Evolutionary conservation across 2,888 invertebrate genomes (phyloP), one percentile per base, ranked within the genome.

Genomic region (Meta bourneti): DNA sequence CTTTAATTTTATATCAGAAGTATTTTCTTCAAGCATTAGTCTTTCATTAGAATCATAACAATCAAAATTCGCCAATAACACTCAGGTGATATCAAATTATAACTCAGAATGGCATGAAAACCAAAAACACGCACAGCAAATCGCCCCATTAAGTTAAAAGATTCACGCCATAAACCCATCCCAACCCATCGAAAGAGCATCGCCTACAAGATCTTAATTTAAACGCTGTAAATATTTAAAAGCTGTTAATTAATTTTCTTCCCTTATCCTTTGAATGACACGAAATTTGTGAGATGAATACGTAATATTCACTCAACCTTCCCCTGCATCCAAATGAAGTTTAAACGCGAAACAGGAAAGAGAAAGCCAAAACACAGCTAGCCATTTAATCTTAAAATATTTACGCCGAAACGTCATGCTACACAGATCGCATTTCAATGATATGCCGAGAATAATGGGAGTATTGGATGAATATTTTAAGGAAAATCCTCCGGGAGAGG

Each of bases 331-430:
- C 61, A 61, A 61, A 61, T 61, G 61, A 61, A 61, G 61, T 16
- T 34, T 34, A 34, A 34, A 9, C 61, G 16, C 8, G 13, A 61
- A 61, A 61, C 16, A 61, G 16, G 5, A 16, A 8, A 9, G 61
- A 61, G 16, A 8, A 9, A 16, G 16, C 13, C 16, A 61, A 61
- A 11, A 9, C 61, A 8, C 61, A 61, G 61, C 16, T 9, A 61
- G 61, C 61, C 61, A 61, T 61, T 61, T 61, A 61, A 61, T 61
- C 61, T 61, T 61, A 61, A 61, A 61, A 61, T 61, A 61, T 61
- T 61, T 61, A 61, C 61, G 61, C 9, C 61, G 61, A 34, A 34
- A 5, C 61, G 7, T 61, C 61, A 61, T 61, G 61, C 61, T 5
- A 61, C 61, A 16, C 7, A 77, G 9, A 77, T 11, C 49, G 48